A percentile compares a stretch with the other conserved stretches of the same genome.
Evolutionary conservation across 53 echinoderm and acorn worm genomes (phyloP).

Genomic region (Temnopleurus reevesii): DNA sequence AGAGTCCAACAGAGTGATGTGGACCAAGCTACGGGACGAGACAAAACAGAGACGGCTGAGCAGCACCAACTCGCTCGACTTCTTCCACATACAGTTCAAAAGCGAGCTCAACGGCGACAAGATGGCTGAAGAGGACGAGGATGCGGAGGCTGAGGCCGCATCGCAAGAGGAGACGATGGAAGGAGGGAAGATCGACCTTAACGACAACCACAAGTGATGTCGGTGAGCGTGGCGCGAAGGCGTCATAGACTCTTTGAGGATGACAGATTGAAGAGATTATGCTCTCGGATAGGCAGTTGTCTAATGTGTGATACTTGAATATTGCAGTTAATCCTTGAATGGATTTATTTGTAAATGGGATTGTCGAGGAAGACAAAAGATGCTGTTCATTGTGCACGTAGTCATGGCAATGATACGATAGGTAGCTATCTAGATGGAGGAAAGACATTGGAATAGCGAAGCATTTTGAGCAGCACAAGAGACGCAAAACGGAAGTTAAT

Average conservation of each 20-base stretch:
- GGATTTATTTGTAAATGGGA: no score
- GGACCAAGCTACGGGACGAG: constrained; percentile 81
- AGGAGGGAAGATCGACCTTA: constrained; percentile 16
- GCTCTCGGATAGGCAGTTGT: background rate
- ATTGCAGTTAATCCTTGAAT: no score
- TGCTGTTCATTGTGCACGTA: background rate
- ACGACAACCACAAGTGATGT: constrained; percentile 47
- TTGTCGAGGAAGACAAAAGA: background rate
- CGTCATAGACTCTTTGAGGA: background rate
- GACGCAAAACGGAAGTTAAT: no score
- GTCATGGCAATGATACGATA: background rate
- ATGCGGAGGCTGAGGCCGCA: background rate
- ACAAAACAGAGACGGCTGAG: constrained; percentile 86
- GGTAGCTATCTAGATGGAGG: background rate
- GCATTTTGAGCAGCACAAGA: no score
- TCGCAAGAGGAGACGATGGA: background rate
- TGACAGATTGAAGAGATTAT: background rate
- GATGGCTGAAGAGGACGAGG: constrained; percentile 60
- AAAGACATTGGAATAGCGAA: background rate
- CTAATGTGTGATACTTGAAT: background rate
- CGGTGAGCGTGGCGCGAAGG: background rate
- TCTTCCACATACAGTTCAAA: constrained; percentile 88
- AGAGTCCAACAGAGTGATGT: constrained; percentile 86
- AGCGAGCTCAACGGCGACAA: constrained; percentile 66
- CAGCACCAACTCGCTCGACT: constrained; percentile 98